These are phyloP conservation scores for Toxonevra muliebris DNA, from an alignment of 2,888 invertebrate genomes.

Conservation along the genomic window DNA sequence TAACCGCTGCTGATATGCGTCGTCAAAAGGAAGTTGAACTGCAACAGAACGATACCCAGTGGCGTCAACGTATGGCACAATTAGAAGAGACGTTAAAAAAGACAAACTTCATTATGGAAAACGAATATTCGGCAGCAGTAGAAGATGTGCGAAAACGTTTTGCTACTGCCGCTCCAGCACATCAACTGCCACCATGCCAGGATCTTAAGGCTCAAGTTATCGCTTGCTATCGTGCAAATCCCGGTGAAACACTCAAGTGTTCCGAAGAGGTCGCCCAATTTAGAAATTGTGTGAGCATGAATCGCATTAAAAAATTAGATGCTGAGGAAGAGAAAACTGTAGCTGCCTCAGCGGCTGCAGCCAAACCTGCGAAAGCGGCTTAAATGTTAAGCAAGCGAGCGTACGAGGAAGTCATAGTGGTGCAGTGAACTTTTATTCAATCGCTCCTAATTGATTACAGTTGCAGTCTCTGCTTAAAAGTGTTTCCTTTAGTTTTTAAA, in stretches of 20 bases:
- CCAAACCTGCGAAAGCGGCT: slow-evolving; percentile 48
- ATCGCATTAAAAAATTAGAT: slow-evolving; percentile 65
- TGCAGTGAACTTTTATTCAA: background rate
- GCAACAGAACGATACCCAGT: slow-evolving; percentile 70
- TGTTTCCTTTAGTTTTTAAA: slow-evolving; percentile 20
- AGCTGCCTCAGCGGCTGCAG: slow-evolving; percentile 29
- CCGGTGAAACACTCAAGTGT: slow-evolving; percentile 70
- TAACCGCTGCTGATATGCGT: slow-evolving; percentile 61
- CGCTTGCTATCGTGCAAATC: slow-evolving; percentile 71
- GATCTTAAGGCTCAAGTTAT: slow-evolving; percentile 68
- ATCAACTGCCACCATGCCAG: slow-evolving; percentile 68
- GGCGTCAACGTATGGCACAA: slow-evolving; percentile 68
- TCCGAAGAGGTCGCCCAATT: slow-evolving; percentile 71
- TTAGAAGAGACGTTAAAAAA: slow-evolving; percentile 69
- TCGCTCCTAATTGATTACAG: background rate
- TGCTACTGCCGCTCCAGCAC: slow-evolving; percentile 56
- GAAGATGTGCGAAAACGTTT: slow-evolving; percentile 64
- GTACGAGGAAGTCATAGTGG: background rate
- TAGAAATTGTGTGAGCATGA: slow-evolving; percentile 70
- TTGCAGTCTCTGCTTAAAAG: background rate
- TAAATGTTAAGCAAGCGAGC: slow-evolving; percentile 34
- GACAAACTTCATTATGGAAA: slow-evolving; percentile 69
- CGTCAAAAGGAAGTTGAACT: slow-evolving; percentile 71
- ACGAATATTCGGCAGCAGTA: slow-evolving; percentile 70
- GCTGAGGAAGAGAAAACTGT: slow-evolving; percentile 28